These are phyloP conservation scores for Simalia tracyae DNA, from an alignment of 2,797 vertebrate species.

Conservation along the genomic window DNA sequence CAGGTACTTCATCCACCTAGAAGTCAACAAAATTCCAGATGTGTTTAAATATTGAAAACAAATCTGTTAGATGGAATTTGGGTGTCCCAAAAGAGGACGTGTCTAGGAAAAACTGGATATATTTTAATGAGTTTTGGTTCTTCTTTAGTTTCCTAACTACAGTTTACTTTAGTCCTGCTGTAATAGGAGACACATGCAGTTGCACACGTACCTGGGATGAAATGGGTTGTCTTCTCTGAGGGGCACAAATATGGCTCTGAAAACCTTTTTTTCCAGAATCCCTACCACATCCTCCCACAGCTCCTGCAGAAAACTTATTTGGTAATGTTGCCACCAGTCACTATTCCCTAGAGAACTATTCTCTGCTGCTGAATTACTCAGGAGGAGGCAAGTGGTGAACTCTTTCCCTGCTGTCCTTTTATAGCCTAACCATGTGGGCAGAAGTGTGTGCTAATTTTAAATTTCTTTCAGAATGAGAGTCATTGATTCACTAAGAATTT, in stretches of 20 bases:
- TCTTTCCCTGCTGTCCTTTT: neutral
- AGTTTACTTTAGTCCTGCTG: neutral
- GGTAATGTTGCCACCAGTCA: neutral
- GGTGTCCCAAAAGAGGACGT: neutral
- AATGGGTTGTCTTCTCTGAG: neutral
- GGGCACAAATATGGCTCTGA: neutral
- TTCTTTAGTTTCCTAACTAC: neutral
- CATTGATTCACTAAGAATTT: too few species aligned
- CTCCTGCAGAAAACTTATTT: neutral
- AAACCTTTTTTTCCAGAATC: neutral
- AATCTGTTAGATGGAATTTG: neutral
- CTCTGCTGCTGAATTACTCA: neutral
- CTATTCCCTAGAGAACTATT: neutral
- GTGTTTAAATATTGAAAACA: neutral
- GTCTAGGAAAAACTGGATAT: neutral
- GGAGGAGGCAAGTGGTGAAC: neutral
- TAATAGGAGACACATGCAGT: neutral
- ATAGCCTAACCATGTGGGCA: neutral
- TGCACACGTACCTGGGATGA: neutral
- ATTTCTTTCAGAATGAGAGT: too few species aligned
- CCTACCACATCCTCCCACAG: neutral
- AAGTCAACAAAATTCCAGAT: neutral
- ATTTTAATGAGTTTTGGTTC: neutral
- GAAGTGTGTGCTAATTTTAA: neutral
- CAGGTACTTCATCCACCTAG: neutral